Conservation (phyloP, 1,140 invertebrate species). For the Glossosoma conforme region DNA sequence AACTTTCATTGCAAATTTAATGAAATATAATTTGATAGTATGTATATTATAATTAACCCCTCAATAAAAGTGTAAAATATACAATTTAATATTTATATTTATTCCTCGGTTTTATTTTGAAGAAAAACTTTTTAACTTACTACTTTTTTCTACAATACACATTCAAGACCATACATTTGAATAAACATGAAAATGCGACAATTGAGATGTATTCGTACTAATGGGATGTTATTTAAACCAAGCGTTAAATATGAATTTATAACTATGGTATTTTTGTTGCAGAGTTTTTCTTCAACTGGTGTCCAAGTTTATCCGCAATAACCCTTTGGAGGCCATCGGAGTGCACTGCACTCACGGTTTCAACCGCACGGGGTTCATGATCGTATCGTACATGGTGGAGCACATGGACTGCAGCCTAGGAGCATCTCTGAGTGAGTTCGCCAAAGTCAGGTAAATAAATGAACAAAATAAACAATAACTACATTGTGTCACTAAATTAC, state of each 20-base stretch:
- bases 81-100: neutral
- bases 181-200: too few species aligned
- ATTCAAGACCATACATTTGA: too few species aligned
- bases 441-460: conserved; percentile 55
- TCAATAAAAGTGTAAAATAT: neutral
- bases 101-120: too few species aligned
- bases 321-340: conserved; percentile 76
- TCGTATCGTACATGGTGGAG: conserved; percentile 86
- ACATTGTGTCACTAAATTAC: too few species aligned
- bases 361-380: conserved; percentile 94
- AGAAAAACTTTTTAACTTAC: too few species aligned
- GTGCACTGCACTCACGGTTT: conserved; percentile 99
- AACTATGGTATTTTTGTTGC: conserved; percentile 22
- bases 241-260: neutral
- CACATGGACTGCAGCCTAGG: conserved; percentile 71
- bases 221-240: too few species aligned
- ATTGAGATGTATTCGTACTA: too few species aligned
- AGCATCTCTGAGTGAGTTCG: conserved; percentile 74
- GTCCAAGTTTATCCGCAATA: conserved; percentile 69
- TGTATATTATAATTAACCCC: neutral
- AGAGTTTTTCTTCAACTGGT: conserved; percentile 72
- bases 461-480: too few species aligned
- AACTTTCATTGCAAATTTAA: neutral
- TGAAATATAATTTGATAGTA: neutral
- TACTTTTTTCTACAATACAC: too few species aligned